Evolutionary conservation across 1,140 invertebrate genomes (phyloP), one percentile per base, ranked within the genome.

Genomic region (Trichonephila inaurata): DNA sequence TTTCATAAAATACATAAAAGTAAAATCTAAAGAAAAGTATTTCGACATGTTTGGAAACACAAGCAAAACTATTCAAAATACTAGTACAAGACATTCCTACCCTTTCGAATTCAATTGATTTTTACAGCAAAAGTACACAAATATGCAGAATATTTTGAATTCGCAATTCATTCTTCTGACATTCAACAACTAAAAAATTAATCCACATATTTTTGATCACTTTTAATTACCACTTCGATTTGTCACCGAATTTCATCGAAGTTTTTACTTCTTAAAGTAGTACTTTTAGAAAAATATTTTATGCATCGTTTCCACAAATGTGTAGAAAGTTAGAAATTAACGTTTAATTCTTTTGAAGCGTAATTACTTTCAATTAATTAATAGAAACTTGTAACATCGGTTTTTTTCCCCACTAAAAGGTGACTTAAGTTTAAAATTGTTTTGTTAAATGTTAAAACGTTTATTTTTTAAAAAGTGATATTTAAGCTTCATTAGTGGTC

Each of bases 341-440:
- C 64, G 21, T 89, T 89, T 72, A 72, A 72, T 89, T 69, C 64
- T 89, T 72, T 72, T 60, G 21, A 72, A 51, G 28, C 66, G 62
- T 89, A 89, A 89, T 89, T 89, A 89, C 88, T 89, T 89, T 19
- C 88, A 69, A 89, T 89, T 89, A 89, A 89, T 89, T 89, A 89
- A 72, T 89, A 72, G 88, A 72, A 89, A 64, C 86, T 88, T 64
- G 86, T 21, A 88, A 21, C 64, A 61, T 33, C 28, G 14, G 66
- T 88, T 88, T 87, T 87, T 87, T 61, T 62, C 28, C 14, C n/a
- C n/a, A 19, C 10, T 12, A 12, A 62, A 58, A 88, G 61, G n/a
- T 58, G 61, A 61, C 24, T 88, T 61, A 64, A n/a, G 16, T 16
- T 88, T 44, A 40, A 64, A 88, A 88, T 64, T 40, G 61, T 40